These are phyloP conservation scores for Iselma pallidipennis DNA, from an alignment of 2,888 invertebrate genomes.

Conservation along the genomic window DNA sequence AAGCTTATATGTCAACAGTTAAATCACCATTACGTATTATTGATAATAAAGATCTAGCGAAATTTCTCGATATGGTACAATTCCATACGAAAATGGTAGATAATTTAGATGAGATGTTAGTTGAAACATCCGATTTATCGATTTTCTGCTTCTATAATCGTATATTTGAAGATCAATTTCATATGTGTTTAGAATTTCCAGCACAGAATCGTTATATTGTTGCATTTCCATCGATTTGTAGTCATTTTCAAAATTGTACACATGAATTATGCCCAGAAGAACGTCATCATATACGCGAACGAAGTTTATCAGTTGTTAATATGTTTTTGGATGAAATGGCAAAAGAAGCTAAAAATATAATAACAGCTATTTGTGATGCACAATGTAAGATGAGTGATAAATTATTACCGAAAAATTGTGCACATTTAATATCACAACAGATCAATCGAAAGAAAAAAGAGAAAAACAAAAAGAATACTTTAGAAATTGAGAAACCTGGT, in stretches of 20 bases:
- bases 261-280: conserved; percentile 99
- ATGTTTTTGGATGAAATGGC: conserved; percentile 99
- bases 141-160: conserved; percentile 97
- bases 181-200: conserved; percentile 98
- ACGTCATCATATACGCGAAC: conserved; percentile 92
- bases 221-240: conserved; percentile 96
- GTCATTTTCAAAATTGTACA: conserved; percentile 97
- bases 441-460: conserved; percentile 92
- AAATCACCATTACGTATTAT: conserved; percentile 79
- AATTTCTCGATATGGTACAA: conserved; percentile 91
- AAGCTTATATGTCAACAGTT: conserved; percentile 87
- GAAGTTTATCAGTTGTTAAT: conserved; percentile 94
- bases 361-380: conserved; percentile 97
- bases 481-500: conserved; percentile 90
- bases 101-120: conserved; percentile 93
- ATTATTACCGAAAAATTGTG: conserved; percentile 93
- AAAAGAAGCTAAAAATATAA: conserved; percentile 97
- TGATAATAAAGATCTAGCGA: conserved; percentile 85
- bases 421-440: conserved; percentile 83
- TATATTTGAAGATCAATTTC: conserved; percentile 97
- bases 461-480: conserved; percentile 84
- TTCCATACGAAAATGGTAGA: conserved; percentile 99
- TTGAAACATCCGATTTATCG: conserved; percentile 96
- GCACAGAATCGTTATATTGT: conserved; percentile 98
- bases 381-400: conserved; percentile 97